These are phyloP conservation scores for Acrossocheilus fasciatus DNA, from an alignment of 2,797 vertebrate species.

Conservation along the genomic window DNA sequence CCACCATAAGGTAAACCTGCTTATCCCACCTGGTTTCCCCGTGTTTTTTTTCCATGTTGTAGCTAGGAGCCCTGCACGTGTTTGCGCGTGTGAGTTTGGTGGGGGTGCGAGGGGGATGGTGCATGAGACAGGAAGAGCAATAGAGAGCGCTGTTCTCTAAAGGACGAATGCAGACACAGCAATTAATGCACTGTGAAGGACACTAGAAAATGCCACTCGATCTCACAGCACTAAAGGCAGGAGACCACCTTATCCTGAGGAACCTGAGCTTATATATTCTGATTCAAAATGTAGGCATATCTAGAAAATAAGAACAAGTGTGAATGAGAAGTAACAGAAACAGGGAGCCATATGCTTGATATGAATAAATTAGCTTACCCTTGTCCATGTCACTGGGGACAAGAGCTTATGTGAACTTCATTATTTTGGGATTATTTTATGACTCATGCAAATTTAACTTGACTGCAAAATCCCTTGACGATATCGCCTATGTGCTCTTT, in stretches of 20 bases:
- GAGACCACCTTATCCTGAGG: not conserved
- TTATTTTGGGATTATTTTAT: conserved; percentile 47
- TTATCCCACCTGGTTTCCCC: conserved; percentile 15
- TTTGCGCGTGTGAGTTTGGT: conserved; percentile 11
- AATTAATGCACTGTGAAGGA: conserved; percentile 41
- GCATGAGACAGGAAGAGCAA: conserved; percentile 21
- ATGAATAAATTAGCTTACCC: conserved; percentile 19
- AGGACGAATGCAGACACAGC: conserved; percentile 21
- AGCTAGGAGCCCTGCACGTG: conserved; percentile 8
- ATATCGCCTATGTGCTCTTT: not conserved
- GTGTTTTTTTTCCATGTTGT: not conserved
- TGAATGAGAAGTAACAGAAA: not conserved
- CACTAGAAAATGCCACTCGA: not conserved
- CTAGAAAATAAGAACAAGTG: not conserved
- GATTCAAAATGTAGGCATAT: not conserved
- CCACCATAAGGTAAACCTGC: conserved; percentile 12
- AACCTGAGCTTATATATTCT: not conserved
- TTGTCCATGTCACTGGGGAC: conserved; percentile 7
- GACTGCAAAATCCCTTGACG: not conserved
- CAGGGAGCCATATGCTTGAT: not conserved
- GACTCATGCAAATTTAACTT: conserved; percentile 31
- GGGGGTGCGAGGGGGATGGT: not conserved
- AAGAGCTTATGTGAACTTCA: conserved; percentile 30
- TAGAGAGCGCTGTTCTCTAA: conserved; percentile 16
- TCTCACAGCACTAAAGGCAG: not conserved